A percentile compares a stretch with the other conserved stretches of the same genome.
Evolutionary conservation across 2,113 vertebrate species (phyloP).

Genomic region (Dasyurus viverrinus): DNA sequence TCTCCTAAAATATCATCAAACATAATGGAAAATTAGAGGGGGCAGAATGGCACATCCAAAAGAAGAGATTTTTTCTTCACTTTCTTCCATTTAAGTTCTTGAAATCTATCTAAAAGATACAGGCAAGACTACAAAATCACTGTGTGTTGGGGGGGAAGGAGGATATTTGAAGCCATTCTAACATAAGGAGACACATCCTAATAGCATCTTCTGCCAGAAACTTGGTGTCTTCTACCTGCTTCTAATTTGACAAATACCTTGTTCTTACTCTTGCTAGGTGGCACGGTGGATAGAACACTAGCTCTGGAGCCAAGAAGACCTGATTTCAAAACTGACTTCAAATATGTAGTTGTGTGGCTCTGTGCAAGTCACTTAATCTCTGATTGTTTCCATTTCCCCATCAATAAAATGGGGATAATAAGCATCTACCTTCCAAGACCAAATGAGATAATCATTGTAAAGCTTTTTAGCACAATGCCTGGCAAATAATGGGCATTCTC

Average conservation of each 20-base stretch:
- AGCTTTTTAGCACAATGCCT: neutral
- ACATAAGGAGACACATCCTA: constrained; percentile 1
- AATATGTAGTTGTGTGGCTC: neutral
- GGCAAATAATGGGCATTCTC: neutral
- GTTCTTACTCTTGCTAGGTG: neutral
- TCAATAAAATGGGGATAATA: neutral
- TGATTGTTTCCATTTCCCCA: neutral
- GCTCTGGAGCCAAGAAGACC: neutral
- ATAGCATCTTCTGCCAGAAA: neutral
- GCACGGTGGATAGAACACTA: neutral
- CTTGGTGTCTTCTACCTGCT: constrained; percentile 11
- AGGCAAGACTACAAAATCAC: neutral
- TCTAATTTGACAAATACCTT: neutral
- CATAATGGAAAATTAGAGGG: neutral
- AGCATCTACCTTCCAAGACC: neutral
- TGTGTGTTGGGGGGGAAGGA: neutral
- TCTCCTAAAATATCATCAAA: constrained; percentile 17
- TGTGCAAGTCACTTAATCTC: neutral
- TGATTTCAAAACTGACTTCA: neutral
- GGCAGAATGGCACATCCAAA: neutral
- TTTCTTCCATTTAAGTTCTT: constrained; percentile 26
- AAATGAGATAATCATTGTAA: neutral
- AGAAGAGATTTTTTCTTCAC: neutral
- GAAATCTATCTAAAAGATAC: constrained; percentile 1
- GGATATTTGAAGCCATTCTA: neutral